Conservation (phyloP, 2,888 invertebrate genomes). For the Polydrusus cervinus region DNA sequence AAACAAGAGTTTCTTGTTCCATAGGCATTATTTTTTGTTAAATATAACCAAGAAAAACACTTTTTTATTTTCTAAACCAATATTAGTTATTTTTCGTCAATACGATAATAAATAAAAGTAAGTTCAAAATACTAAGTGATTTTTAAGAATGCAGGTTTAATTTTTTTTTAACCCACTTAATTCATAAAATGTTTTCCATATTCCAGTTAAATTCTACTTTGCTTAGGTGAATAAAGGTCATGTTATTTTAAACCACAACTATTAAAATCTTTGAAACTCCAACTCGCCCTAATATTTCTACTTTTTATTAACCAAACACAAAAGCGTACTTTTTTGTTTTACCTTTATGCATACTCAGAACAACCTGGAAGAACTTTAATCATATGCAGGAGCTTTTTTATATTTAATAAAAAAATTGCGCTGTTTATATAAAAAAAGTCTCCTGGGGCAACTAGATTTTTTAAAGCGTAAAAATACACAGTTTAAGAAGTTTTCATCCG, state of each 20-base stretch:
- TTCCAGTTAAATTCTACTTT: not conserved
- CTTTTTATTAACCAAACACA: not conserved
- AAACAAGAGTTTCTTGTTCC: no score
- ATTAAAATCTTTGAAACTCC: no score
- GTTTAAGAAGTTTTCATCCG: slow-evolving; percentile 7
- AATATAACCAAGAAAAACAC: no score
- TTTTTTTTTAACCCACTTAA: no score
- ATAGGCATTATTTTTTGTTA: no score
- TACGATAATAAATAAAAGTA: no score
- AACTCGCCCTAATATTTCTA: not conserved
- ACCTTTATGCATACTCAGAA: not conserved
- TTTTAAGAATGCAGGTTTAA: no score
- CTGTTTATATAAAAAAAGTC: slow-evolving; percentile 13
- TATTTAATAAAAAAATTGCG: not conserved
- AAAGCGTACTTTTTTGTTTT: not conserved
- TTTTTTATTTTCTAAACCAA: no score
- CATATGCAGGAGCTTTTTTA: not conserved
- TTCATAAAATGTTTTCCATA: not conserved
- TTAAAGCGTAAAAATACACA: slow-evolving; percentile 23
- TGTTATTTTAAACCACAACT: not conserved
- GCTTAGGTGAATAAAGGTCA: not conserved
- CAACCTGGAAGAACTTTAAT: not conserved
- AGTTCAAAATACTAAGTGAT: no score
- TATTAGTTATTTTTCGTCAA: no score
- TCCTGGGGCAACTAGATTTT: slow-evolving; percentile 10